Conservation (phyloP, 2,888 invertebrate genomes). For the Harpagoxenus sublaevis region DNA sequence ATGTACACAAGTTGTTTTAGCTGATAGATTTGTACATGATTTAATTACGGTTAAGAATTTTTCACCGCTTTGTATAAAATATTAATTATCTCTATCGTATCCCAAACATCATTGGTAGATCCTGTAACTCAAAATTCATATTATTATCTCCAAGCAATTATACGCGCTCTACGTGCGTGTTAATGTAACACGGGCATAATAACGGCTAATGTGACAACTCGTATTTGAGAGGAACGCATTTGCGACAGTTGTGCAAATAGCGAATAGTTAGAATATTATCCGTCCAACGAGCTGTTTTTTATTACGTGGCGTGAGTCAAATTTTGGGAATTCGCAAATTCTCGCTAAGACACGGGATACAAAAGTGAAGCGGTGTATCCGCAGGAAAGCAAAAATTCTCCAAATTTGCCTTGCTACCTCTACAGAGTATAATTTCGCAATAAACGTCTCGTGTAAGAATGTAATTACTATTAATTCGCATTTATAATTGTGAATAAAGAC, state of each 20-base stretch:
- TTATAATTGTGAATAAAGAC: slow-evolving; percentile 84
- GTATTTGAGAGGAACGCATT: slow-evolving; percentile 24
- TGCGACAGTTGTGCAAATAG: slow-evolving; percentile 28
- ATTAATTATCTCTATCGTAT: slow-evolving; percentile 59
- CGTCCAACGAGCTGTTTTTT: slow-evolving; percentile 72
- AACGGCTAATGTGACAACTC: not conserved
- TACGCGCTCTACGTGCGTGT: not conserved
- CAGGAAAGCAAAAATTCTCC: not conserved
- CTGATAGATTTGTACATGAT: slow-evolving; percentile 76
- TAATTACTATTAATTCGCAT: slow-evolving; percentile 83
- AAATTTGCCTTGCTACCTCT: slow-evolving; percentile 5
- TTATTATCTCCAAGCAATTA: slow-evolving; percentile 36
- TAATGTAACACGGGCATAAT: slow-evolving; percentile 35
- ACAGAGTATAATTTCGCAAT: slow-evolving; percentile 31
- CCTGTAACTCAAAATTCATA: slow-evolving; percentile 51
- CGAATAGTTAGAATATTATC: slow-evolving; percentile 67
- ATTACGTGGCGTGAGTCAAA: not conserved
- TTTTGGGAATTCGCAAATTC: slow-evolving; percentile 3
- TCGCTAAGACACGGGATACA: not conserved
- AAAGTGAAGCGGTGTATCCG: not conserved
- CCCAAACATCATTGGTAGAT: slow-evolving; percentile 56
- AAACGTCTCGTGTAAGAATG: slow-evolving; percentile 73
- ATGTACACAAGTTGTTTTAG: slow-evolving; percentile 71
- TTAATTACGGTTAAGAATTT: slow-evolving; percentile 74
- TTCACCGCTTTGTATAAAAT: slow-evolving; percentile 76